Conservation (phyloP, 1,140 invertebrate genomes). For the Probaryconus sp. region DNA sequence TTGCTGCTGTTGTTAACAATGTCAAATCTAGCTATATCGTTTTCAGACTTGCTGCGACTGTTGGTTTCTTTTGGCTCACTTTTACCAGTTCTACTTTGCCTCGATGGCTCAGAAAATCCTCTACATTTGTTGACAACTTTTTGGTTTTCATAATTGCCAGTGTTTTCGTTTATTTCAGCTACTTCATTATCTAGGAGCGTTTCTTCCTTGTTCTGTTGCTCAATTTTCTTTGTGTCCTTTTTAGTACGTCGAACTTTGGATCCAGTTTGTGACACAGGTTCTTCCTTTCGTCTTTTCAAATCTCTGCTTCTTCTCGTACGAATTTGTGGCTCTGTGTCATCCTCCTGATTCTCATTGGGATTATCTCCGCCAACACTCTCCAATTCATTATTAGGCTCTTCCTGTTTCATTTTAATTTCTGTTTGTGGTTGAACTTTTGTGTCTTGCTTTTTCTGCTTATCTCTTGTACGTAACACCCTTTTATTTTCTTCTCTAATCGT, state of each 20-base stretch:
- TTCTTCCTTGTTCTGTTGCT: slow-evolving; percentile 77
- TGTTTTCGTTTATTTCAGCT: slow-evolving; percentile 75
- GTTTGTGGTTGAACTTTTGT: slow-evolving; percentile 1
- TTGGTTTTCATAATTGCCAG: slow-evolving; percentile 60
- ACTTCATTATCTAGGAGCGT: slow-evolving; percentile 75
- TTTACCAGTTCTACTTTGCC: slow-evolving; percentile 40
- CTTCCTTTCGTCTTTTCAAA: slow-evolving; percentile 68
- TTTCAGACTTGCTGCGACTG: slow-evolving; percentile 75
- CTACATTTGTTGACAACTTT: slow-evolving; percentile 46
- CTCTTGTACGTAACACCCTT: slow-evolving; percentile 67
- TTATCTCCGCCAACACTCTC: background rate
- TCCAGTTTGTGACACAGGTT: slow-evolving; percentile 40
- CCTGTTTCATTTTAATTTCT: slow-evolving; percentile 15
- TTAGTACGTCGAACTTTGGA: slow-evolving; percentile 66
- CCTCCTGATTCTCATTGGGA: slow-evolving; percentile 19
- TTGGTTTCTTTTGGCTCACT: slow-evolving; percentile 15
- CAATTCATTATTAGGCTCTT: slow-evolving; percentile 7
- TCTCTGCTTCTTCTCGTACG: slow-evolving; percentile 69
- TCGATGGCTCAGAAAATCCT: slow-evolving; percentile 63
- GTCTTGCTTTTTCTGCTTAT: slow-evolving; percentile 67
- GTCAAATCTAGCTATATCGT: slow-evolving; percentile 63
- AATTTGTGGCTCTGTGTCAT: slow-evolving; percentile 59
- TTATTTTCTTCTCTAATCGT: slow-evolving; percentile 62
- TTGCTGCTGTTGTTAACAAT: background rate
- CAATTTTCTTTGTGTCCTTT: slow-evolving; percentile 67